A percentile compares a stretch with the other conserved stretches of the same genome.
Evolutionary conservation across 2,888 invertebrate genomes (phyloP).

Genomic region (Eupeodes luniger): DNA sequence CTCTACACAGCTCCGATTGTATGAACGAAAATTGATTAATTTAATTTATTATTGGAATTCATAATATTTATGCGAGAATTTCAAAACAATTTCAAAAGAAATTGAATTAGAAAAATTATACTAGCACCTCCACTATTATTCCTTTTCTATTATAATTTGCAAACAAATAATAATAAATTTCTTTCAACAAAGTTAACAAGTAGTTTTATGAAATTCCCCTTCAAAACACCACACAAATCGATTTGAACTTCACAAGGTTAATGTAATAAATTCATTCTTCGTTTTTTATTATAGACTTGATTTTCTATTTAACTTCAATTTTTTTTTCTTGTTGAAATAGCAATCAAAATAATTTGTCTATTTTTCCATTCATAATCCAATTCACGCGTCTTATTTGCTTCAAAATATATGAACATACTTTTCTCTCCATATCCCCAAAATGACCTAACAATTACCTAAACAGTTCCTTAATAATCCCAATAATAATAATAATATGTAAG

Average conservation of each 20-base stretch:
- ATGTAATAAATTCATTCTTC: slow-evolving; percentile 18
- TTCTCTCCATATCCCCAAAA: slow-evolving; percentile 1
- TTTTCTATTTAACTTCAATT: background rate
- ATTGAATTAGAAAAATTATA: background rate
- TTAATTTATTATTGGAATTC: background rate
- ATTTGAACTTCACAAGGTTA: slow-evolving; percentile 36
- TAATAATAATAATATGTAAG: slow-evolving; percentile 5
- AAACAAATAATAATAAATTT: background rate
- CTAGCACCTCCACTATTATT: background rate
- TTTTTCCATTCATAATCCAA: slow-evolving; percentile 46
- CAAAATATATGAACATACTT: background rate
- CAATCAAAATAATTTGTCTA: slow-evolving; percentile 57
- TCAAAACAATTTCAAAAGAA: background rate
- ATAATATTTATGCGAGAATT: slow-evolving; percentile 1
- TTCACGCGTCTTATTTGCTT: slow-evolving; percentile 11
- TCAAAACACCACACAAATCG: background rate
- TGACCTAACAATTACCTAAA: slow-evolving; percentile 68
- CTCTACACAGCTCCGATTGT: background rate
- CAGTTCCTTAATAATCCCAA: slow-evolving; percentile 54
- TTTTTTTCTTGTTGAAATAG: background rate
- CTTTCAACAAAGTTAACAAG: background rate
- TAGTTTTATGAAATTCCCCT: background rate
- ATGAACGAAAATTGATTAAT: slow-evolving; percentile 11
- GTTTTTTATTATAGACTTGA: background rate
- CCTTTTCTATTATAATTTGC: background rate